Evolutionary conservation across 2,113 vertebrate species (phyloP), one percentile per base, ranked within the genome.

Genomic region (Ranitomeya variabilis): DNA sequence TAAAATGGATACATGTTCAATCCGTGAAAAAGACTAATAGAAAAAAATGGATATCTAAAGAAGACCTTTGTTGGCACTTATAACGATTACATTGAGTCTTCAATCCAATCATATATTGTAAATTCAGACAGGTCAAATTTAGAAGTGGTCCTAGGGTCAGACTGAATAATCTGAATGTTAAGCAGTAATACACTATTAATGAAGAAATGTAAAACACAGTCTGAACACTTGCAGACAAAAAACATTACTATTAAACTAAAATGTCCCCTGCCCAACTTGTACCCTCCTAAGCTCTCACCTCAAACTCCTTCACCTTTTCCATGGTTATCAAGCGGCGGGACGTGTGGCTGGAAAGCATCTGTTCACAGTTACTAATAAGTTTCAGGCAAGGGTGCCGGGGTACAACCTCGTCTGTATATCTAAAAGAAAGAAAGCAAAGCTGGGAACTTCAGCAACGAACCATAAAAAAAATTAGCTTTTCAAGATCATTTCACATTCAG

Each of bases 341-440:
- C 3, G 97, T 98, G 93, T 99, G 97, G 92, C 96, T 98, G 91
- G 97, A 99, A 85, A 99, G 96, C 19, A 94, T 96, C 95, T 99
- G 97, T 92, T 99, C 97, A 67, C 97, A 98, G 94, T 98, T 99
- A 93, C 98, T 99, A 93, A 99, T 88, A 90, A 98, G 95, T 89
- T 91, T 95, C 91, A 99, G 96, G 94, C 98, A 99, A 0, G 97
- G 97, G 91, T 99, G 97, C 90, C 94, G 93, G 67, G 97, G 97
- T 73, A 99, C 89, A 94, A 96, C 96, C 92, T 98, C 96, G 78
- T 98, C 97, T 55, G 94, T 95, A 81, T 99, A 99, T 92, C 98
- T 99, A 94, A 78, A 92, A 91, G 82, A 90, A 90, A 93, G 90
- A 93, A 92, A 93, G 90, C 88, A 89, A 83, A 85, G 83, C 84